A percentile compares a stretch with the other conserved stretches of the same genome.
Evolutionary conservation across 1,140 invertebrate genomes (phyloP).

Genomic region (Drosophila paulistorum): DNA sequence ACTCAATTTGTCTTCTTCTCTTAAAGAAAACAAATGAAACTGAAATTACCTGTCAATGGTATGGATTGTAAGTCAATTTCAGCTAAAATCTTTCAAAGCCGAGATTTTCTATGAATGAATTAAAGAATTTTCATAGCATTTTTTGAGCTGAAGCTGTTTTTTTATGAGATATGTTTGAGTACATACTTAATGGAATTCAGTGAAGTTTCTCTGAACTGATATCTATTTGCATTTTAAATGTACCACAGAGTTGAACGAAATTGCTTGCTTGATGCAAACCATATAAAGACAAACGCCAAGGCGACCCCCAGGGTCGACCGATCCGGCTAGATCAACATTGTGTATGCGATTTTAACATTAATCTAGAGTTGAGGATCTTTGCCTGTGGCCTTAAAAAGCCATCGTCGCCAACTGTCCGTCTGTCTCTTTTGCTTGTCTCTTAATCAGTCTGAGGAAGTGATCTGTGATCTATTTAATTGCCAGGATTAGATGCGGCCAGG

Average conservation of each 20-base stretch:
- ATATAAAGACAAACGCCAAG: constrained; percentile 21
- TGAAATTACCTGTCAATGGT: constrained; percentile 45
- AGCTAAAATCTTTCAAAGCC: neutral
- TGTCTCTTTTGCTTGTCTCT: constrained; percentile 23
- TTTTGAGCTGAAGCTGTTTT: too few relatives aligned
- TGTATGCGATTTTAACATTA: constrained; percentile 31
- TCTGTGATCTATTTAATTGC: constrained; percentile 55
- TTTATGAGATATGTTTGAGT: too few relatives aligned
- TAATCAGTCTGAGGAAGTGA: constrained; percentile 24
- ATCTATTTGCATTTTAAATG: constrained; percentile 70
- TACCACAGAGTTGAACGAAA: constrained; percentile 53
- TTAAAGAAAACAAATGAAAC: constrained; percentile 14
- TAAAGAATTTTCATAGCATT: too few relatives aligned
- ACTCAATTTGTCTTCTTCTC: constrained; percentile 25
- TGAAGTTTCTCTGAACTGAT: constrained; percentile 38
- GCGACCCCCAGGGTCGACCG: constrained; percentile 64
- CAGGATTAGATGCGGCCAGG: constrained; percentile 62
- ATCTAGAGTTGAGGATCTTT: constrained; percentile 14
- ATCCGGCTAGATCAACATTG: constrained; percentile 22
- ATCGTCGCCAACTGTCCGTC: too few relatives aligned
- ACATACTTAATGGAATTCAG: too few relatives aligned
- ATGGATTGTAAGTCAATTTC: constrained; percentile 31
- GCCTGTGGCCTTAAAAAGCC: constrained; percentile 37
- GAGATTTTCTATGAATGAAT: too few relatives aligned
- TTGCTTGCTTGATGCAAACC: constrained; percentile 59